Base-by-base conservation (phyloP, 2,888 invertebrate species). In the Noctua janthe region DNA sequence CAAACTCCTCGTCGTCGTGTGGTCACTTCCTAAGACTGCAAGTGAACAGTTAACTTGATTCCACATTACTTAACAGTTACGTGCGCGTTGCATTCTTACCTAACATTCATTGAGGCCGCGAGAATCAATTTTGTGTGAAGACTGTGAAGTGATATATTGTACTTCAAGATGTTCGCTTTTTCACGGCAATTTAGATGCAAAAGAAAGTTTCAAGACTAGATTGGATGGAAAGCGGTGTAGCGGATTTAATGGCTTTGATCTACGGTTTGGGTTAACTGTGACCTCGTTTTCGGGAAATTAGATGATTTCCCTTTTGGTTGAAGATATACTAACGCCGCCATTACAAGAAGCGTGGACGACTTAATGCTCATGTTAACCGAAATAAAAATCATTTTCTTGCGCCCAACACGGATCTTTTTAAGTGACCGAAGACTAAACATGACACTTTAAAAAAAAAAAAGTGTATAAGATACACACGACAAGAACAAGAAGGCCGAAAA, bases 1-100 rank as follows among this genome's bases (percentile, higher is more conserved):
- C 1, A 4, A 11, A 17, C 11, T 59, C 59, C 1, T 13, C 13
- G 59, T 62, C 62, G 6, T 66, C 35, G 4, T 69, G n/a, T 69
- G 47, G 23, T 69, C 47, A 47, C 69, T 69, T 17, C 47, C 69
- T 47, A 69, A 70, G 8, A 54, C 67, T 67, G 51, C 76, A 76
- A 76, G 54, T 66, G 82, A 80, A 88, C 87, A 73, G 89, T 84
- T 79, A 80, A 82, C 71, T 81, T 74, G 78, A 81, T 76, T 76
- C 77, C 39, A 77, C 71, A 82, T 83, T 84, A 83, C 83, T 83
- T 84, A 83, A 88, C 84, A 62, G 89, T 87, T 89, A 83, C 83
- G 74, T 75, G 75, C 70, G 71, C 82, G 47, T 35, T 80, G 80
- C 84, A 76, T 84, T 88, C 84, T 90, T 90, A 87, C 78, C 83